Evolutionary conservation across 2,113 vertebrate species (phyloP), one percentile per base, ranked within the genome.

Genomic region (Petromus typicus): DNA sequence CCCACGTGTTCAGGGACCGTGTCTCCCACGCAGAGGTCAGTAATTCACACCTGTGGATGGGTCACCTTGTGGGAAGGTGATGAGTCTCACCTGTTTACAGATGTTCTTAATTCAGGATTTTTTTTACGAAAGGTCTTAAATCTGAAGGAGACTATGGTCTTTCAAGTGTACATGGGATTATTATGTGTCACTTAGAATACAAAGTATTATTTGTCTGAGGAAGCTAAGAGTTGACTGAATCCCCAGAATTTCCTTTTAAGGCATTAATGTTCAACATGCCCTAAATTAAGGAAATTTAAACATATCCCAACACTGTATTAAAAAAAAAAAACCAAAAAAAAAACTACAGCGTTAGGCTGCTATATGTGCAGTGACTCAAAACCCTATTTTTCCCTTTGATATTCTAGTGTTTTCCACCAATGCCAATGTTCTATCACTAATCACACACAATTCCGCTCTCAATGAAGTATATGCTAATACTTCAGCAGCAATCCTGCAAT

Each of bases 291-390:
- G 40, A 75, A 83, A 95, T 59, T 45, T 64, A 40, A 80, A 25
- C 5, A 30, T 25, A 2, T 88, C 23, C 23, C 91, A 34, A 48
- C 17, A 27, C 54, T 32, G 5, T 78, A 20, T 79, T 56, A 56
- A 56, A 40, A 37, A 20, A 27, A 12, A 75, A 84, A 54, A 51
- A 95, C n/a, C n/a, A n/a, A n/a, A n/a, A n/a, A n/a, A n/a, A n/a
- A n/a, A 23, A 1, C 13, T 59, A 22, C 3, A 51, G 6, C 8
- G 27, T 66, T 51, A 71, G 32, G 54, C 43, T 84, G 14, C 32
- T 64, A 79, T 86, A 78, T 87, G 37, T 90, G 59, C 78, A 88
- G 18, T 87, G 64, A 63, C 32, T 96, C 48, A 69, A 48, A 64
- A 59, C 75, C 43, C 27, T 79, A 20, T 54, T 71, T 69, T 81